Evolutionary conservation across 2,888 invertebrate species (phyloP).

Genomic region (Ypsolopha scabrella): DNA sequence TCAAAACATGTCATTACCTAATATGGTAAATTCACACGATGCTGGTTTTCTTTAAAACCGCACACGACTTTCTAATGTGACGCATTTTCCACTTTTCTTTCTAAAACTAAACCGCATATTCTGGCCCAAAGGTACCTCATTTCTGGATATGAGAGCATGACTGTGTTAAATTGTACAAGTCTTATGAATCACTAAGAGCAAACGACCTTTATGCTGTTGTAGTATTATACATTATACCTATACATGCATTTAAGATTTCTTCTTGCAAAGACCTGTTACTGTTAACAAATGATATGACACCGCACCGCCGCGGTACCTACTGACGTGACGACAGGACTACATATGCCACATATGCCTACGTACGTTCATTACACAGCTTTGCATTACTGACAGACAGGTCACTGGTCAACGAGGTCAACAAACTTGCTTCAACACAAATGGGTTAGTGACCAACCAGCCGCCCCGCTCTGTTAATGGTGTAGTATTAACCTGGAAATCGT

Average conservation of each 20-base stretch:
- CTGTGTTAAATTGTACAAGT: constrained; percentile 2
- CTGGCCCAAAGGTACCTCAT: neutral
- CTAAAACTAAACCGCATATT: neutral
- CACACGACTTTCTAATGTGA: constrained; percentile 12
- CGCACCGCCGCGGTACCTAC: too few species aligned
- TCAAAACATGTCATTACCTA: constrained; percentile 9
- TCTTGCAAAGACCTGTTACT: neutral
- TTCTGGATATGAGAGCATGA: constrained; percentile 2
- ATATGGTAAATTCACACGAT: constrained; percentile 8
- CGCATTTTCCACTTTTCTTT: neutral
- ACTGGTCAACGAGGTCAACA: constrained; percentile 44
- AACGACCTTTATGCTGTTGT: neutral
- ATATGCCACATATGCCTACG: too few species aligned
- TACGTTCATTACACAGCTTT: constrained; percentile 12
- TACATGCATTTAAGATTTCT: neutral
- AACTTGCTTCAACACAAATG: constrained; percentile 34
- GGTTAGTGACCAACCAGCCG: constrained; percentile 19
- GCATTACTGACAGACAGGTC: constrained; percentile 28
- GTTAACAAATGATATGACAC: neutral
- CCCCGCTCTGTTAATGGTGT: neutral
- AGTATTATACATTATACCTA: neutral
- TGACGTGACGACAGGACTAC: too few species aligned
- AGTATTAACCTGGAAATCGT: constrained; percentile 8
- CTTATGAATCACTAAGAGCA: constrained; percentile 1
- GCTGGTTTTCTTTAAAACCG: constrained; percentile 4